Percentiles rank a stretch among this genome's conserved stretches.
These are phyloP conservation scores for Aphaenogaster floridana DNA, from an alignment of 1,140 invertebrate genomes.

Conservation along the genomic window DNA sequence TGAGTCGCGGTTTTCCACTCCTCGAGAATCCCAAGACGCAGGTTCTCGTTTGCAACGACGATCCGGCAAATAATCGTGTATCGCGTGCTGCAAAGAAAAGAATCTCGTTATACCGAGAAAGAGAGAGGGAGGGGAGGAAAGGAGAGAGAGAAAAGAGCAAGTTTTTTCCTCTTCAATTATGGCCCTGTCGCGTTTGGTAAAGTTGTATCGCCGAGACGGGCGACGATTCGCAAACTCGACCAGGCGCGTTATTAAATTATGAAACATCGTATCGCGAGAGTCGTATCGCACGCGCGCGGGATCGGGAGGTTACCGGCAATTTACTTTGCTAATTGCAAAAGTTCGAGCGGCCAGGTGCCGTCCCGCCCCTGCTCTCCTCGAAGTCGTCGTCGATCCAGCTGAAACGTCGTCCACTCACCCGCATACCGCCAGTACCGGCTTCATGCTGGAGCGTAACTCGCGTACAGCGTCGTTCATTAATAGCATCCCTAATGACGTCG, in stretches of 20 bases:
- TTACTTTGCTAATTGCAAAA: slow-evolving; percentile 75
- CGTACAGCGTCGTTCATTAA: slow-evolving; percentile 41
- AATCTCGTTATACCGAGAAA: not conserved
- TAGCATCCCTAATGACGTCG: slow-evolving; percentile 34
- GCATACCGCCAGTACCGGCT: not conserved
- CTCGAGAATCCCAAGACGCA: slow-evolving; percentile 18
- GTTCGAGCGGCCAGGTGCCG: slow-evolving; percentile 63
- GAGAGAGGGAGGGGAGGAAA: not conserved
- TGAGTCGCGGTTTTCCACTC: slow-evolving; percentile 25
- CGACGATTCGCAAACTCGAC: slow-evolving; percentile 19
- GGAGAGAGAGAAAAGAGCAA: not conserved
- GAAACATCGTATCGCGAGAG: slow-evolving; percentile 60
- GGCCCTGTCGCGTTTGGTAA: not conserved
- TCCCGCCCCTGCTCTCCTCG: not conserved
- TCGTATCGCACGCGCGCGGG: slow-evolving; percentile 45
- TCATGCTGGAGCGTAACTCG: slow-evolving; percentile 15
- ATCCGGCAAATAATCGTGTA: slow-evolving; percentile 44
- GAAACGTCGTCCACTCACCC: slow-evolving; percentile 41
- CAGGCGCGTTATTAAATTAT: slow-evolving; percentile 71
- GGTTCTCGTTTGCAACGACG: slow-evolving; percentile 6
- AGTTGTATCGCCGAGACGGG: slow-evolving; percentile 28
- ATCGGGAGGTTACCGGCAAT: slow-evolving; percentile 67
- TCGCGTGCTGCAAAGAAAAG: slow-evolving; percentile 21
- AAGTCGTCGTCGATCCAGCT: slow-evolving; percentile 14
- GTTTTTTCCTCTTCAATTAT: slow-evolving; percentile 42